A percentile compares a stretch with the other conserved stretches of the same genome.
Conservation (phyloP, 2,797 vertebrate species). For the Neostethus bicornis region DNA sequence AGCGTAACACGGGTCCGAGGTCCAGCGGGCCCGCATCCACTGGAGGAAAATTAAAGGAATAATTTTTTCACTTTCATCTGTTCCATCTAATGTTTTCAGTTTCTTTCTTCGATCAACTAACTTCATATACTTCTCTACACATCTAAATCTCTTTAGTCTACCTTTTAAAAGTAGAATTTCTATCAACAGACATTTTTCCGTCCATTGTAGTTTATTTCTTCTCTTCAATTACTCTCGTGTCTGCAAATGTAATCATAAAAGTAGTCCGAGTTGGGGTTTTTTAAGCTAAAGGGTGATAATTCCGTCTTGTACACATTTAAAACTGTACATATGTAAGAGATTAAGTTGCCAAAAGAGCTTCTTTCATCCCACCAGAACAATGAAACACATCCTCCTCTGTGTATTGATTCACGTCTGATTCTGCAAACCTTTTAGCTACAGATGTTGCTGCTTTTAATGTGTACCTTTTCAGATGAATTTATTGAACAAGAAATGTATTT, state of each 20-base stretch:
- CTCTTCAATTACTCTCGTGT: too few relatives aligned
- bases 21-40: slow-evolving; percentile 98
- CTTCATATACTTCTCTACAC: too few relatives aligned
- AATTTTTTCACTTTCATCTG: too few relatives aligned
- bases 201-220: too few relatives aligned
- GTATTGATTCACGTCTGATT: background rate
- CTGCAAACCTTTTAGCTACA: background rate
- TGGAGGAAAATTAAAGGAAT: too few relatives aligned
- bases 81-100: too few relatives aligned
- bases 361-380: background rate
- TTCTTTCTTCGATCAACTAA: too few relatives aligned
- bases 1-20: slow-evolving; percentile 94
- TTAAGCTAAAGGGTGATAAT: background rate
- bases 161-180: too few relatives aligned
- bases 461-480: background rate
- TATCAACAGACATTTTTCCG: too few relatives aligned
- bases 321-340: background rate
- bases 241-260: background rate
- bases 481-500: slow-evolving; percentile 9
- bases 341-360: background rate
- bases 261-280: background rate
- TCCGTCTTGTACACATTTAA: background rate
- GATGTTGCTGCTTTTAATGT: background rate
- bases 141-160: too few relatives aligned
- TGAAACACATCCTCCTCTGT: slow-evolving; percentile 6